Percentiles rank a stretch among this genome's conserved stretches.
phyloP scores from a whole-genome alignment of 2,113 vertebrate genomes.

The Sula dactylatra region DNA sequence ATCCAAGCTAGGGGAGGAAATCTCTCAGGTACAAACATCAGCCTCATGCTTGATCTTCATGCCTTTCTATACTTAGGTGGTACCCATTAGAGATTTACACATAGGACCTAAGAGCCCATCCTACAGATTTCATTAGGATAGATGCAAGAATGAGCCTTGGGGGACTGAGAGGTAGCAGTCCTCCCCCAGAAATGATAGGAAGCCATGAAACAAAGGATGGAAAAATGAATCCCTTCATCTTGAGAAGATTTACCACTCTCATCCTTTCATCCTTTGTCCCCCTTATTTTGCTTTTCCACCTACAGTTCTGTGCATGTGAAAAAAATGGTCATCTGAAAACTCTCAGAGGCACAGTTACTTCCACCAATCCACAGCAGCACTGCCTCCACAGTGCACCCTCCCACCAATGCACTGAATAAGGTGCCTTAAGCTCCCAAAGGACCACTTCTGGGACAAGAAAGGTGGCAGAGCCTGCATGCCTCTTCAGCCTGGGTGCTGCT shows the following conservation, averaged over 20 bases:
- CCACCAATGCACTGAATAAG: not conserved
- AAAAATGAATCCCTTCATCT: not conserved
- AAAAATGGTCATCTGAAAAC: not conserved
- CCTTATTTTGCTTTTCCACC: not conserved
- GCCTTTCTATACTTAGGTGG: not conserved
- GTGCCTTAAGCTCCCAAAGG: not conserved
- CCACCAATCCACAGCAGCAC: not conserved
- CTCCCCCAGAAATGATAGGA: not conserved
- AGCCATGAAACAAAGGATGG: not conserved
- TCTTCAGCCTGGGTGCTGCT: not conserved
- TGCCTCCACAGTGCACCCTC: not conserved
- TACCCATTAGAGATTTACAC: not conserved
- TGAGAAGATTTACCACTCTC: not conserved
- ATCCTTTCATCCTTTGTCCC: rapidly evolving
- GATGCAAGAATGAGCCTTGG: not conserved
- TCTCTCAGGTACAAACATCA: not conserved
- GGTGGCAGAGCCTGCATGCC: not conserved
- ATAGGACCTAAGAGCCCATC: not conserved
- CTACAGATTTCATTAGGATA: not conserved
- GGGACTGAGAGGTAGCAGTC: not conserved
- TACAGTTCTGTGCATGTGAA: not conserved
- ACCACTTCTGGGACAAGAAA: not conserved
- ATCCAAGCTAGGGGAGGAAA: not conserved
- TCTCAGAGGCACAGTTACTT: not conserved
- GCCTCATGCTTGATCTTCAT: not conserved